Percentiles rank a stretch among this genome's conserved stretches.
These are phyloP conservation scores for Macrostomum lignano DNA, from an alignment of 1,140 invertebrate genomes.

Conservation along the genomic window DNA sequence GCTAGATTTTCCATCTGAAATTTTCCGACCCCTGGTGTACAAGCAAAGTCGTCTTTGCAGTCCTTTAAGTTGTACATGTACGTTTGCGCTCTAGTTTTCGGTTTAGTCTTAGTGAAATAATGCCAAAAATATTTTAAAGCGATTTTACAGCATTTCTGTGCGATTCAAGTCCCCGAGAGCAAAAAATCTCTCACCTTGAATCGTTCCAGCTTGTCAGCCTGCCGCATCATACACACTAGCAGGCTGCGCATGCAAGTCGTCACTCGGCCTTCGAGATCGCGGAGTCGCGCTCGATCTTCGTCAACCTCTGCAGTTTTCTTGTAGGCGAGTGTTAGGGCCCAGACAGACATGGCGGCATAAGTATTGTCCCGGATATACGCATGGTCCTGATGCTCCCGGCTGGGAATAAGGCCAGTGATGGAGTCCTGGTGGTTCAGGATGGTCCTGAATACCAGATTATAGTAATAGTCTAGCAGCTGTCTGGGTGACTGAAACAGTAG, in stretches of 20 bases:
- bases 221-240: conserved; percentile 86
- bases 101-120: too few species aligned
- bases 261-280: conserved; percentile 65
- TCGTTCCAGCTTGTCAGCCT: conserved; percentile 78
- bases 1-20: too few species aligned
- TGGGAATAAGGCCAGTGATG: conserved; percentile 6
- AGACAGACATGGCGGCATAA: conserved; percentile 78
- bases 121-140: too few species aligned
- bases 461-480: too few species aligned
- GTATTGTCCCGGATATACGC: conserved; percentile 96
- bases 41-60: too few species aligned
- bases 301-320: conserved; percentile 86
- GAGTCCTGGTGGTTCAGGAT: conserved; percentile 1
- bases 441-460: too few species aligned
- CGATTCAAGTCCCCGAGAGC: too few species aligned
- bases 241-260: conserved; percentile 47
- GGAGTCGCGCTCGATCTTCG: conserved; percentile 84
- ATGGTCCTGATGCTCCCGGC: conserved; percentile 30
- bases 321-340: conserved; percentile 88
- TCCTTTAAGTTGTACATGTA: too few species aligned
- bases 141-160: too few species aligned
- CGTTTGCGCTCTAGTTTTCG: too few species aligned
- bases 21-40: too few species aligned
- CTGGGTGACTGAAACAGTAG: too few species aligned
- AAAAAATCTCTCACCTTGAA: conserved; percentile 89